Evolutionary conservation across 2,888 invertebrate species (phyloP).

Genomic region (Campopleginae sp.): DNA sequence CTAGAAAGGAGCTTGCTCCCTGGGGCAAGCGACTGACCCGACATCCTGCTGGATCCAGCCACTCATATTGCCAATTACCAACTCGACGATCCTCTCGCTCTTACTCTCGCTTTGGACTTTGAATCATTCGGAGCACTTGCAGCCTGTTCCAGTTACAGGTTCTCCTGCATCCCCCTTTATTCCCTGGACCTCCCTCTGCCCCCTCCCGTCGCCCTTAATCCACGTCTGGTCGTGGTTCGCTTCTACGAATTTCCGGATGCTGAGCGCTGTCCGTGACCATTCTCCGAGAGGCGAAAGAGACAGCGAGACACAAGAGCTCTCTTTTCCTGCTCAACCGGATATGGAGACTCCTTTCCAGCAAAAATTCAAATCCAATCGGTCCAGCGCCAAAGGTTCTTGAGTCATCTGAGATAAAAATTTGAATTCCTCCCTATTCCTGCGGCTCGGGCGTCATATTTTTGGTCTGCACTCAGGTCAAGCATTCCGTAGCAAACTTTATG

Average conservation of each 20-base stretch:
- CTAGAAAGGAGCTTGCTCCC: conserved; percentile 81
- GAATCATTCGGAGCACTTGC: conserved; percentile 78
- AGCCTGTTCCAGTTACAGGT: conserved; percentile 75
- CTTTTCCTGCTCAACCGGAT: conserved; percentile 26
- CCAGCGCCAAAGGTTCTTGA: background rate
- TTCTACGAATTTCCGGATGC: conserved; percentile 62
- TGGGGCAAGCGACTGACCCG: conserved; percentile 83
- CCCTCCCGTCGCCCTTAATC: too few relatives aligned
- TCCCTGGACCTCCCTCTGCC: conserved; percentile 14
- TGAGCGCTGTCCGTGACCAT: conserved; percentile 58
- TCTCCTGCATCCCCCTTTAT: conserved; percentile 49
- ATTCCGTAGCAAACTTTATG: conserved; percentile 10
- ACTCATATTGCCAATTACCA: conserved; percentile 84
- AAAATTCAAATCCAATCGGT: conserved; percentile 48
- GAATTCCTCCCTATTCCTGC: background rate
- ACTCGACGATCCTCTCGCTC: conserved; percentile 82
- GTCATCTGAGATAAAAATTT: background rate
- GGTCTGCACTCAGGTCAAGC: background rate
- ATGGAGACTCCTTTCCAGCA: background rate
- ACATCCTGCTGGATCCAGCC: conserved; percentile 82
- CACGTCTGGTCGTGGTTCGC: conserved; percentile 19
- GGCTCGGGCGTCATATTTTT: background rate
- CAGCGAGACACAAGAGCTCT: conserved; percentile 7
- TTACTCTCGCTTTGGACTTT: conserved; percentile 78
- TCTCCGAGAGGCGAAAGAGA: conserved; percentile 16